Evolutionary conservation across 2,888 invertebrate species (phyloP).

Genomic region (Neoaliturus tenellus): DNA sequence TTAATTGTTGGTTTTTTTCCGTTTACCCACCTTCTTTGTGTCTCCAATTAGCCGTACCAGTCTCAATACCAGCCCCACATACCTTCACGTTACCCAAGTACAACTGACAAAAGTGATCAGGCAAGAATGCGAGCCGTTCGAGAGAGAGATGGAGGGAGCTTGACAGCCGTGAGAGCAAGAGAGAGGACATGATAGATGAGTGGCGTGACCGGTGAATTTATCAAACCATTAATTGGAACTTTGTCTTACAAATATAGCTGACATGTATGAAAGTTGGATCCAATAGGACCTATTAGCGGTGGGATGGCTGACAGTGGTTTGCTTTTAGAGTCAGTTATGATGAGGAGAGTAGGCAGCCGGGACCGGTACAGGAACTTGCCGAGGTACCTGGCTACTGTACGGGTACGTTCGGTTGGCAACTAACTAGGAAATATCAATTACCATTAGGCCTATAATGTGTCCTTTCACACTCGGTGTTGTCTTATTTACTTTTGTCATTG

Average conservation of each 20-base stretch:
- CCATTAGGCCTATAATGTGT: too few relatives aligned
- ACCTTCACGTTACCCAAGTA: neutral
- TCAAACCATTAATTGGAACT: conserved; percentile 52
- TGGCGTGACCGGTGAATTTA: conserved; percentile 37
- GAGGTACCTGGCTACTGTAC: neutral
- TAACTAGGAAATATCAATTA: too few relatives aligned
- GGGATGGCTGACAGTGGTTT: conserved; percentile 36
- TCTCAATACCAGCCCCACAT: neutral
- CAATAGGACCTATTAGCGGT: conserved; percentile 40
- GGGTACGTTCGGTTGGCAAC: neutral
- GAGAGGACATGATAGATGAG: conserved; percentile 42
- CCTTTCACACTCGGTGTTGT: too few relatives aligned
- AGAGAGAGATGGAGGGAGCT: conserved; percentile 3
- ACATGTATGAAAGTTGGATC: conserved; percentile 16
- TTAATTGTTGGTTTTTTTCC: too few relatives aligned
- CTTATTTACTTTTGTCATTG: too few relatives aligned
- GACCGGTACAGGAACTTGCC: neutral
- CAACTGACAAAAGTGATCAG: neutral
- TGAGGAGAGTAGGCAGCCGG: conserved; percentile 1
- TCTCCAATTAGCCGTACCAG: neutral
- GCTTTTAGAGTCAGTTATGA: conserved; percentile 43
- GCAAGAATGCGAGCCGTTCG: conserved; percentile 8
- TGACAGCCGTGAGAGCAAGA: conserved; percentile 38
- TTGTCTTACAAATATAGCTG: conserved; percentile 50
- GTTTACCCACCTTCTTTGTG: neutral